These are phyloP conservation scores for Rhagonycha fulva DNA, from an alignment of 2,888 invertebrate species.

Conservation along the genomic window DNA sequence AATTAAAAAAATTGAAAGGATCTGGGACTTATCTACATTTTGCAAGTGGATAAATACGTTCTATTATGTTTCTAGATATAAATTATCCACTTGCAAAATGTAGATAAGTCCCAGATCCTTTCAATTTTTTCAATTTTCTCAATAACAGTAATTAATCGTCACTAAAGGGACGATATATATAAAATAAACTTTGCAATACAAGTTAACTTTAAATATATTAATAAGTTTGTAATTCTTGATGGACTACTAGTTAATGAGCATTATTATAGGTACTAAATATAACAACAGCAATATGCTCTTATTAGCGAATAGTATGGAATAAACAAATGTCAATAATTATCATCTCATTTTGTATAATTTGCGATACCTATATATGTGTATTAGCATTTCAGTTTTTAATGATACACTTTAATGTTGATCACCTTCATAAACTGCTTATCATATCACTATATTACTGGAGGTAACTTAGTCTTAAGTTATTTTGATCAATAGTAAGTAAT, in stretches of 20 bases:
- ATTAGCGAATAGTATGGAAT: not conserved
- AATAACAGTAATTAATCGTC: too few species aligned
- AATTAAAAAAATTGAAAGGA: too few species aligned
- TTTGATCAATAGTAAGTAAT: not conserved
- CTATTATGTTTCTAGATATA: too few species aligned
- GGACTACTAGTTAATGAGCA: not conserved
- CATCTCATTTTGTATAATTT: not conserved
- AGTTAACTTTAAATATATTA: too few species aligned
- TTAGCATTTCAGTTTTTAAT: conserved; percentile 31
- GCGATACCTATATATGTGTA: conserved; percentile 15
- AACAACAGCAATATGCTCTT: not conserved
- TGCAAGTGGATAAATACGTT: too few species aligned
- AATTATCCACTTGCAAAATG: too few species aligned
- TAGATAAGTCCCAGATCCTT: too few species aligned
- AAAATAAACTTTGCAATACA: too few species aligned
- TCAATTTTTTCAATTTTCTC: too few species aligned
- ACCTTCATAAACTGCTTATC: not conserved
- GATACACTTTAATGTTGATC: not conserved
- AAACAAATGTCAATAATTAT: not conserved
- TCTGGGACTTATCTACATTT: too few species aligned
- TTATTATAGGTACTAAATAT: not conserved
- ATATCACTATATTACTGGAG: not conserved
- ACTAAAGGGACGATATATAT: too few species aligned
- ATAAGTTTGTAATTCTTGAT: not conserved
- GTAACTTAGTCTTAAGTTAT: not conserved